phyloP scores from a whole-genome alignment of 2,113 vertebrate species.

The Azemiops feae region DNA sequence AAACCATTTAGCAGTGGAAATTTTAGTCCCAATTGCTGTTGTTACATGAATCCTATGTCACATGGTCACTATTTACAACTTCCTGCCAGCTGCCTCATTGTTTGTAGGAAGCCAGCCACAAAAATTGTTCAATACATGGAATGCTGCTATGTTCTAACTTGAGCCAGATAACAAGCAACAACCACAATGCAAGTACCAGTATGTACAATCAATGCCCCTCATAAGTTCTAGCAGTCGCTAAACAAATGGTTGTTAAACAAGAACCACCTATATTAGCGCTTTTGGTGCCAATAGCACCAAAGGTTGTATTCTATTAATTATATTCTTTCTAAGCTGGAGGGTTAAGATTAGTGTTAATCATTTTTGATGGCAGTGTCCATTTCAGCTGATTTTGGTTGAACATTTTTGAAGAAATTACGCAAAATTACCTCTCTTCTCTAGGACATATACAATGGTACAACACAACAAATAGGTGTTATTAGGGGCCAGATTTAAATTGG shows the following conservation, averaged over 20 bases:
- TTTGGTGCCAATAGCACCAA: not conserved
- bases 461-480: not conserved
- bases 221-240: not conserved
- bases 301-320: not conserved
- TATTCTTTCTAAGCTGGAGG: not conserved
- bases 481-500: not conserved
- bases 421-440: not conserved
- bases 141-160: not conserved
- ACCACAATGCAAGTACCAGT: not conserved
- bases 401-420: not conserved
- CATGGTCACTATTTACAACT: not conserved
- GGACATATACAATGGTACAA: not conserved
- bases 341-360: not conserved
- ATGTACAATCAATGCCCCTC: not conserved
- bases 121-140: not conserved
- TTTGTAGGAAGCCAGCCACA: not conserved
- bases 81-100: not conserved
- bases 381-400: not conserved
- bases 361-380: not conserved
- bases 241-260: not conserved
- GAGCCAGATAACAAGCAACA: not conserved
- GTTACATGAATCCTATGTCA: not conserved
- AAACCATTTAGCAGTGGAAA: not conserved
- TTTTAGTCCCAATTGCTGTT: not conserved
- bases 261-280: not conserved